Conservation (phyloP, 1,140 invertebrate species). For the Leptestheria dahalacensis region DNA sequence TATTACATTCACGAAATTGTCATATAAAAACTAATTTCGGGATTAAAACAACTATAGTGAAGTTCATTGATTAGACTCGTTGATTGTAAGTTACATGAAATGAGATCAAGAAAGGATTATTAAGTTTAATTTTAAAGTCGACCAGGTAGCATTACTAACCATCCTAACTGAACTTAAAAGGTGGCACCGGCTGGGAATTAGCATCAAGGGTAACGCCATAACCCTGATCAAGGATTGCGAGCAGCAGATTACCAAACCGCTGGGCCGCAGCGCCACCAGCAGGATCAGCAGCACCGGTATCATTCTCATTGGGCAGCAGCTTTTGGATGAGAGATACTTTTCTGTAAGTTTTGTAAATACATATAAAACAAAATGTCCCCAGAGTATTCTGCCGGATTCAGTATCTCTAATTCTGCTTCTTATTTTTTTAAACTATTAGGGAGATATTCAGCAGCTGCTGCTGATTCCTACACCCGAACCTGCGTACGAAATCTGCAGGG, state of each 20-base stretch:
- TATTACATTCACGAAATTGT: no score
- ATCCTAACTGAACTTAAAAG: slow-evolving; percentile 29
- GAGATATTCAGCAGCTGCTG: slow-evolving; percentile 56
- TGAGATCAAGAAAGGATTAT: no score
- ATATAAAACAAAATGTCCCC: no score
- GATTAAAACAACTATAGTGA: no score
- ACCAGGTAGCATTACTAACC: no score
- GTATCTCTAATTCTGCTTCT: no score
- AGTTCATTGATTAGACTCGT: no score
- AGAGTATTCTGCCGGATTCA: no score
- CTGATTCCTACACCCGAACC: slow-evolving; percentile 54
- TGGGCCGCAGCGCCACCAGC: slow-evolving; percentile 38
- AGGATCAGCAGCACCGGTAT: slow-evolving; percentile 45
- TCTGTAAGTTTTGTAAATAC: no score
- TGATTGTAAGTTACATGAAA: no score
- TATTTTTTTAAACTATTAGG: slow-evolving; percentile 32
- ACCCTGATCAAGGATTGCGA: slow-evolving; percentile 56
- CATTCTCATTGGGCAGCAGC: slow-evolving; percentile 52
- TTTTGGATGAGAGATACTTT: slow-evolving; percentile 46
- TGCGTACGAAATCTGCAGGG: slow-evolving; percentile 58
- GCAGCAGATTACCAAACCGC: slow-evolving; percentile 36
- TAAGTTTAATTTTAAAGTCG: no score
- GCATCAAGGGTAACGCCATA: slow-evolving; percentile 57
- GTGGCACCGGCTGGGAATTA: slow-evolving; percentile 61
- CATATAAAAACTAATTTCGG: no score